Evolutionary conservation across 1,140 invertebrate genomes (phyloP), one percentile per base, ranked within the genome.

Genomic region (Drosophila santomea): DNA sequence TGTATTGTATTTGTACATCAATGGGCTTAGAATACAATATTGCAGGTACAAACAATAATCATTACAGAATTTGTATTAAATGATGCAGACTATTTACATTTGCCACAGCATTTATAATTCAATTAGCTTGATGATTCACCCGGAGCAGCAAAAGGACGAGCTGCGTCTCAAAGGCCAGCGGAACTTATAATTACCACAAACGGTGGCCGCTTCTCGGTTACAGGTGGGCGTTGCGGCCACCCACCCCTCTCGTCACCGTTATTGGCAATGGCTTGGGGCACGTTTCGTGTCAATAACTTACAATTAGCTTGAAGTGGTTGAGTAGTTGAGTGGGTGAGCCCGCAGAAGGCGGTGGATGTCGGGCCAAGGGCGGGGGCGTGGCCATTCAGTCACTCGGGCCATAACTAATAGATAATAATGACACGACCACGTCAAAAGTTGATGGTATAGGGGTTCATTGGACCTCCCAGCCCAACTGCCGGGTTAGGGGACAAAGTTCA

Each of bases 361-460:
- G 14, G 8, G 25, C 12, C 11, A 12, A 55, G 25, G 15, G 15
- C 32, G 14, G 20, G 23, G 41, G 20, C 68, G 50, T 71, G 68
- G 58, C 59, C 50, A 38, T 52, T 32, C 59, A 39, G 14, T 32
- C 58, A 44, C 38, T 50, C 20, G 47, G 73, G 60, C 60, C 47
- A 75, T 75, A 75, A 74, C 45, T 83, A 82, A 82, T 83, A 69
- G 75, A 78, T 82, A 83, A 82, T 79, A 79, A 83, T 83, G 79
- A 81, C 47, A 62, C 51, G 50, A 74, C 44, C 48, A 74, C 56
- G 55, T 51, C 78, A 62, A 78, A 59, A 67, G 61, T 71, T 39
- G 74, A 52, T 47, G 61, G 41, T 35, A 50, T 55, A 58, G 60
- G 1, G 60, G 63, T 80, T 51, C 47, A 60, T 48, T 69, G 36